Conservation (phyloP, 2,113 vertebrate species). For the Glaucomys volans region DNA sequence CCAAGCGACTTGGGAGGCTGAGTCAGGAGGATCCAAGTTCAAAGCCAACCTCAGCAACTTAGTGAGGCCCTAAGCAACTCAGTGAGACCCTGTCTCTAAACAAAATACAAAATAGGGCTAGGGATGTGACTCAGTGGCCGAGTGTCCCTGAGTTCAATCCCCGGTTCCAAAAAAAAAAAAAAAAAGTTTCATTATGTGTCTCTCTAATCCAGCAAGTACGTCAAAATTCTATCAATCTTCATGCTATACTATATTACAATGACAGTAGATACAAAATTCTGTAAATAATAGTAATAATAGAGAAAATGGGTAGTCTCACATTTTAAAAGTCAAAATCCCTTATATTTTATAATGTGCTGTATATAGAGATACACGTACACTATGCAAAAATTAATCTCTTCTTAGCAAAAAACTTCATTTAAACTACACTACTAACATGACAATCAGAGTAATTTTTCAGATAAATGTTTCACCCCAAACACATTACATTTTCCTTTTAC, state of each 20-base stretch:
- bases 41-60: too few species aligned
- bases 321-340: conserved; percentile 28
- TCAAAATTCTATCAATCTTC: neutral
- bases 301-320: neutral
- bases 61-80: too few species aligned
- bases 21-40: too few species aligned
- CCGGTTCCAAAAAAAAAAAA: too few species aligned
- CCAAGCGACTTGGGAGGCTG: too few species aligned
- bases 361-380: neutral
- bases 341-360: neutral
- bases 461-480: conserved; percentile 41
- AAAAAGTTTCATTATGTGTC: neutral
- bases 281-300: neutral
- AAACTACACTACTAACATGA: conserved; percentile 7
- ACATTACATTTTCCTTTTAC: neutral
- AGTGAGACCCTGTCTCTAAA: too few species aligned
- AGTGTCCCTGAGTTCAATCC: too few species aligned
- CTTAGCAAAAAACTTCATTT: conserved; percentile 36
- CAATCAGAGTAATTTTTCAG: conserved; percentile 26
- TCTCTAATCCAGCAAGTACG: neutral
- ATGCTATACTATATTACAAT: neutral
- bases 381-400: neutral
- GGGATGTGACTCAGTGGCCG: too few species aligned
- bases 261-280: neutral
- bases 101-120: too few species aligned